Base-by-base conservation (phyloP, 2,113 vertebrate genomes). In the Geothlypis trichas region DNA sequence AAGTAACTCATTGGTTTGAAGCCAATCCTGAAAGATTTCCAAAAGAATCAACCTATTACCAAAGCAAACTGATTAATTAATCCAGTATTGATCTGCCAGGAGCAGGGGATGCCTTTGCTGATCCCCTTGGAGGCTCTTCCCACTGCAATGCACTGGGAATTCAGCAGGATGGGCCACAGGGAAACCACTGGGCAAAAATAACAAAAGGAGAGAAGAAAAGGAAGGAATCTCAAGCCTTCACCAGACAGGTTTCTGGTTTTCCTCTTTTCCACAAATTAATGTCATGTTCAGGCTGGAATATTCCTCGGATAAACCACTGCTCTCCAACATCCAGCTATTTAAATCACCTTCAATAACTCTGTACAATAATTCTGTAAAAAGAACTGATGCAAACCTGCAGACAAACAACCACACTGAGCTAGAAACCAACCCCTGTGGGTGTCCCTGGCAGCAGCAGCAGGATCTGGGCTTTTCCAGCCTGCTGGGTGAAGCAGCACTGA, bases 1-100 rank as follows among this genome's bases (percentile, higher is more conserved):
- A 82, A 96, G 41, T 30, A 87, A 86, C 62, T 62, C 66, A 65
- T 68, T 46, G 26, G 18, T 37, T 68, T 41, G 62, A 76, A 89
- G 63, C 8, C 73, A 71, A 68, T 72, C 54, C 54, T 73, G 66
- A 75, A 57, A 61, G 57, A 82, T 57, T 94, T 77, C 91, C 84
- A 5, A 8, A 87, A 78, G 74, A 89, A 12, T 18, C 76, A 84
- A 87, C 24, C 27, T 46, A 30, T 49, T 52, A 68, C 11, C 1
- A 23, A 61, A 67, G 44, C 62, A 92, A 95, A 72, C 4, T 7
- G 76, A 89, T 87, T 54, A 75, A 63, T 65, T 57, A 74, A 8
- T 37, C 15, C 73, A 49, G 62, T 26, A 82, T 33, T 7, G 46
- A 81, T 87, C 84, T 69, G 47, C 20, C 3, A 2, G 13, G 71